Percentiles rank a stretch among this genome's conserved stretches.
Evolutionary conservation across 2,113 vertebrate species (phyloP).

Genomic region (sheep (Ovis aries)): ARS-UI_Ramb_v3.0 NC_056060.1:12953501-12954000

Average conservation of each 20-base stretch:
- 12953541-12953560: background rate
- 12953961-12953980: background rate
- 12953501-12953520: background rate
- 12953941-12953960: background rate
- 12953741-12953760: background rate
- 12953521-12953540: background rate
- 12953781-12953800: background rate
- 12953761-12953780: background rate
- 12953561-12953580: background rate
- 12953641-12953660: background rate
- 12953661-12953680: background rate
- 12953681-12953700: background rate
- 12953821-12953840: background rate
- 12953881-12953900: background rate
- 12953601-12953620: background rate
- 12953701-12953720: background rate
- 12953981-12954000: background rate
- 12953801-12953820: background rate
- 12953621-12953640: background rate
- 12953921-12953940: background rate
- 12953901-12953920: background rate
- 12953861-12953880: background rate
- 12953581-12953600: no score
- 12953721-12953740: background rate
- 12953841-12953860: background rate